phyloP scores from a whole-genome alignment of 2,797 vertebrate species.

The Dallia pectoralis region DNA sequence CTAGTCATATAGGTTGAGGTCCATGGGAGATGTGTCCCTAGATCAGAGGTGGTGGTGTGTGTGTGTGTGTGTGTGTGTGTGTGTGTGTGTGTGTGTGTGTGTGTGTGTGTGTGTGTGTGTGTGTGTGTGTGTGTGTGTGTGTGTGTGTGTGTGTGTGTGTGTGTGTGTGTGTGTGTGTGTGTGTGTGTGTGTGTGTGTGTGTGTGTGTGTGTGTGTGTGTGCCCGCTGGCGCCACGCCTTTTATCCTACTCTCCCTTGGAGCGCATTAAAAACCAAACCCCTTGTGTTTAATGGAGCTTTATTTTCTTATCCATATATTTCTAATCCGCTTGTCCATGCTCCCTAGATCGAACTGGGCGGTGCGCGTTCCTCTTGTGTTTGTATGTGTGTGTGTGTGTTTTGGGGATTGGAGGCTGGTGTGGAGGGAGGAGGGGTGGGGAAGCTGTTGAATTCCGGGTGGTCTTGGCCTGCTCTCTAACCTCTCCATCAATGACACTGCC shows the following conservation, averaged over 20 bases:
- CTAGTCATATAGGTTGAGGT: background rate
- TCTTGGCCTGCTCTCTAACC: constrained; percentile 55
- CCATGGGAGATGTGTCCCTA: background rate
- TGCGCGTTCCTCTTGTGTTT: constrained; percentile 1
- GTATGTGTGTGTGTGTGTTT: constrained; percentile 11
- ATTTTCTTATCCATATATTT: constrained; percentile 54
- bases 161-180: constrained; percentile 24
- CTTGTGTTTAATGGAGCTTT: constrained; percentile 56
- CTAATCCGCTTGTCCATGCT: constrained; percentile 37
- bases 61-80: constrained; percentile 1
- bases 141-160: constrained; percentile 25
- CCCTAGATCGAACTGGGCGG: constrained; percentile 17
- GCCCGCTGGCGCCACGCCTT: background rate
- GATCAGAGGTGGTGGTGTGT: constrained; percentile 15
- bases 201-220: constrained; percentile 27
- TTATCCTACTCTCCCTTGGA: constrained; percentile 54
- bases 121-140: too few relatives aligned
- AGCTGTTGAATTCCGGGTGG: constrained; percentile 62
- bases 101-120: constrained; percentile 26
- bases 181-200: constrained; percentile 9
- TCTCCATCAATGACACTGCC: constrained; percentile 60
- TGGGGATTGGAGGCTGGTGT: constrained; percentile 14
- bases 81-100: constrained; percentile 11
- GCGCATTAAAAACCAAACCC: constrained; percentile 53
- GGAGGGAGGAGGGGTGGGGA: constrained; percentile 24